Evolutionary conservation across 2,888 invertebrate genomes (phyloP), one percentile per base, ranked within the genome.

Genomic region (Erebia palarica): DNA sequence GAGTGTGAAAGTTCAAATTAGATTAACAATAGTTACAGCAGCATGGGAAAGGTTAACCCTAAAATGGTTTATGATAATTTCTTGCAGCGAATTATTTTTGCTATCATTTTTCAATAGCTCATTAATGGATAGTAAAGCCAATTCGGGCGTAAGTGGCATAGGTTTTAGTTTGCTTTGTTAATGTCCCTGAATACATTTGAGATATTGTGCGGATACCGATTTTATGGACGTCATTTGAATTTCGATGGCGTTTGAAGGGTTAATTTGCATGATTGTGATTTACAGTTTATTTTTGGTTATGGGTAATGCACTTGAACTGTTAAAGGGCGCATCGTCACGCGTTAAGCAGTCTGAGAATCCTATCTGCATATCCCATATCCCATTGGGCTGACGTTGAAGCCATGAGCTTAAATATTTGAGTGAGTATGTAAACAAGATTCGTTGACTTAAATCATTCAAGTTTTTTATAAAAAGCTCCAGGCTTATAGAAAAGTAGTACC

Each of bases 61-160:
- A 78, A 85, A 89, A 87, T 86, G 86, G 85, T 80, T 88, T 91
- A 92, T 92, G 92, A 84, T 89, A 92, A 92, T 92, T 90, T 79
- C 69, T 70, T 72, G 82, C 78, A 79, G 80, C 81, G 88, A 89
- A 90, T 89, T 87, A 91, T 91, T 91, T 92, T 90, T 88, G 87
- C 89, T 88, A 92, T 93, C 92, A 93, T 93, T 92, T 92, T 93
- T 93, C 93, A 92, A 93, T 92, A 91, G 92, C 90, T 92, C 91
- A 92, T 93, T 92, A 92, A 86, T 85, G 81, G 80, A 77, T 78
- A 81, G 83, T 81, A 82, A 83, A 85, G 85, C 83, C 86, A 85
- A 89, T 83, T 81, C 87, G 83, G 72, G 85, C 88, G 90, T 89
- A 86, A 91, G 90, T 89, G 87, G 84, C 82, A 78, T 86, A 81